Percentiles rank a stretch among this genome's conserved stretches.
Conservation (phyloP, 2,113 vertebrate genomes). For the Bubalus kerabau region DNA sequence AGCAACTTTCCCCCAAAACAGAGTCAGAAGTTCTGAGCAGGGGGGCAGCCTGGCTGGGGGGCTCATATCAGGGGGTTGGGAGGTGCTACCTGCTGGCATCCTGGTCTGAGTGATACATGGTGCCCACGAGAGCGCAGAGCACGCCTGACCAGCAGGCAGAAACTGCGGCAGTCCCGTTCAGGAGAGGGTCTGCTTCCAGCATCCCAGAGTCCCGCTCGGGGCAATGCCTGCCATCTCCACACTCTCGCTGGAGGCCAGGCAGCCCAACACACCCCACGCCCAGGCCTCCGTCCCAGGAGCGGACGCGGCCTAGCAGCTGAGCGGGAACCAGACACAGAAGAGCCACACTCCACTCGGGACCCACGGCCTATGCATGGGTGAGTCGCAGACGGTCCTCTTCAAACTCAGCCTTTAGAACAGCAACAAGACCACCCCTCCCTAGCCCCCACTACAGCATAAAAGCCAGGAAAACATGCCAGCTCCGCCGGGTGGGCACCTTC, state of each 20-base stretch:
- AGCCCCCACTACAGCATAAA: background rate
- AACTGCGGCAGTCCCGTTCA: background rate
- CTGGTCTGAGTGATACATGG: background rate
- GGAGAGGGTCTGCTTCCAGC: background rate
- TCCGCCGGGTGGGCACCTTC: rapidly evolving
- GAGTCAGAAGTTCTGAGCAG: background rate
- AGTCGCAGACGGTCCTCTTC: background rate
- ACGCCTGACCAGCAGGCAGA: rapidly evolving
- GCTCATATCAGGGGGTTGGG: rapidly evolving
- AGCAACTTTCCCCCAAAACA: background rate
- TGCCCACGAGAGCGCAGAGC: background rate
- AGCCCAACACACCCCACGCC: rapidly evolving
- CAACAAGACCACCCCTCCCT: background rate
- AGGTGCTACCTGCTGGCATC: background rate
- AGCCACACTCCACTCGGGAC: too few species aligned
- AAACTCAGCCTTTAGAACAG: too few species aligned
- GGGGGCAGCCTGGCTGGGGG: rapidly evolving
- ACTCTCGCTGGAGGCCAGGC: background rate
- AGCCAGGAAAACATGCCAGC: background rate
- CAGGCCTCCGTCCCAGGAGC: background rate
- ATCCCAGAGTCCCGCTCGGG: background rate
- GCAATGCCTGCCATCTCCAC: rapidly evolving
- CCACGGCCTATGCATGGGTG: background rate
- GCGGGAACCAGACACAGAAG: rapidly evolving
- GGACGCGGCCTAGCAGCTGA: rapidly evolving